Percentiles rank a stretch among this genome's conserved stretches.
Conservation (phyloP, 2,113 vertebrate genomes). For the Petromus typicus region DNA sequence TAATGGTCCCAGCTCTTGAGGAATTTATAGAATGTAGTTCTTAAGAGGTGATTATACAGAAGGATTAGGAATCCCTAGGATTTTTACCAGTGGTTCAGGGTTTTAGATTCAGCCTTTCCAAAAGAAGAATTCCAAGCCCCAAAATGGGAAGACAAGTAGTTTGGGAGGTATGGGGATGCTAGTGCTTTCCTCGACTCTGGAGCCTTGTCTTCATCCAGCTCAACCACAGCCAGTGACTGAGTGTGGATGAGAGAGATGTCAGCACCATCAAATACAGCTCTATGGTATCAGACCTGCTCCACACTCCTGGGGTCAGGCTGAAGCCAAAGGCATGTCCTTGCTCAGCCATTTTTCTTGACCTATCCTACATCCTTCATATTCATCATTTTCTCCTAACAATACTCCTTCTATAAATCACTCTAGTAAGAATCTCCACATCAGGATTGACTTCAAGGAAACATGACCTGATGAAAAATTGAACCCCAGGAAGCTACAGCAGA, state of each 20-base stretch:
- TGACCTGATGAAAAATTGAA: not conserved
- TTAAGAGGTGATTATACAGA: not conserved
- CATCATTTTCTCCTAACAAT: not conserved
- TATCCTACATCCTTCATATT: not conserved
- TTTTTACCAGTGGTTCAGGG: not conserved
- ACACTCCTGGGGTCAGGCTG: not conserved
- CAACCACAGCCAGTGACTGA: not conserved
- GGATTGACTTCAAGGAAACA: not conserved
- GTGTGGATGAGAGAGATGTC: not conserved
- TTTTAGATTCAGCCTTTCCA: not conserved
- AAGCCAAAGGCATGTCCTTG: not conserved
- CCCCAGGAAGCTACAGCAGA: not conserved
- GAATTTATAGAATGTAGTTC: not conserved
- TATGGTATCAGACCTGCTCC: not conserved
- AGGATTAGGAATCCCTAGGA: not conserved
- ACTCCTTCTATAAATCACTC: not conserved
- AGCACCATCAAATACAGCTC: not conserved
- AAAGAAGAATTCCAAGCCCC: not conserved
- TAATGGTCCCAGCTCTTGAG: not conserved
- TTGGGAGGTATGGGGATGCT: not conserved
- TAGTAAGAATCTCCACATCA: not conserved
- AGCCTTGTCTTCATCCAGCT: not conserved
- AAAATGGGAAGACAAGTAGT: not conserved
- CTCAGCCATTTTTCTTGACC: not conserved
- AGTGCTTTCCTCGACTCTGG: not conserved